Base-by-base conservation (phyloP, 2,113 vertebrate species). In the Indicator maculatus region DNA sequence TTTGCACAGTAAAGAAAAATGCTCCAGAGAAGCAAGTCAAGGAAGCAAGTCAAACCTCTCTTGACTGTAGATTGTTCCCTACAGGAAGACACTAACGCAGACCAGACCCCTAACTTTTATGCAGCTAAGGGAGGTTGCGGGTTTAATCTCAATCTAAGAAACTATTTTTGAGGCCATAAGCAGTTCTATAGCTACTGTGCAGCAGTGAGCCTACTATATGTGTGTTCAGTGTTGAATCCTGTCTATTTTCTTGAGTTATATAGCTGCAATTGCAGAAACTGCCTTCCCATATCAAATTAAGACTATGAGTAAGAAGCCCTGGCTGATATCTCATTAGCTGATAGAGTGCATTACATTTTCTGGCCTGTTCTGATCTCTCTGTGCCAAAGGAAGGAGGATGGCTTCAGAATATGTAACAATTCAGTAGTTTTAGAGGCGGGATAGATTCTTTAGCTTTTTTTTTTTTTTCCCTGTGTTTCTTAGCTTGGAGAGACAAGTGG, bases 291-390 rank as follows among this genome's bases (percentile, higher is more conserved):
- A 60, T 70, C 50, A 83, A 88, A 83, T 73, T 58, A 73, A 66
- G 69, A 56, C 41, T 60, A 50, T 0, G 3, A 79, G 66, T 84
- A 73, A 90, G 85, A 87, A 93, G 45, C 76, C 30, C 45, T 86
- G 74, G 41, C 31, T 88, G 59, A 59, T 86, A 27, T 76, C 80
- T 92, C 74, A 50, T 92, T 65, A 89, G 86, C 52, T 88, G 83
- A 72, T 58, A 70, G 63, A 82, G 21, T 26, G 21, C 50, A 50
- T 73, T 90, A 65, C 19, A 24, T 75, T 89, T 86, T 75, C 63
- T 79, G n/a, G 20, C 50, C 44, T 60, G 16, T 27, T 92, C 61
- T 72, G 47, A 53, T 91, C 79, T 71, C 64, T 88, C 61, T 82
- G n/a, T 65, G 63, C 53, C 75, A 87, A 65, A 75, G 74, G 41